Evolutionary conservation across 2,113 vertebrate genomes (phyloP), one percentile per base, ranked within the genome.

Genomic region (Bambusicola thoracicus): DNA sequence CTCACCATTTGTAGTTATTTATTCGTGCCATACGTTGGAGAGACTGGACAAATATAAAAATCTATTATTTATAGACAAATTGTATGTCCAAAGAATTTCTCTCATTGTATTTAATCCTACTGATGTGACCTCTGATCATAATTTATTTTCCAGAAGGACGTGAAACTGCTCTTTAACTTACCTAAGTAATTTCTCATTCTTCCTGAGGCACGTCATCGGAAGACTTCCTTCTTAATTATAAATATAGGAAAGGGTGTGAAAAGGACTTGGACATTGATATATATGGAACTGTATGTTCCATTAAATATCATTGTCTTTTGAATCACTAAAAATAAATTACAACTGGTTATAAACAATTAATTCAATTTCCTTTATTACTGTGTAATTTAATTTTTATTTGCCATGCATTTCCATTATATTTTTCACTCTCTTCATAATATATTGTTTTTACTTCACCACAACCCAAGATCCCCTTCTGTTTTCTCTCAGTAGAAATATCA

Each of bases 161-260:
- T 90, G 80, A 80, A 92, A 79, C 68, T 82, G 85, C 76, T 90
- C 29, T 82, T 80, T 92, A 79, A 61, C 53, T 78, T 85, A 81
- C 82, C 62, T 82, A 92, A 92, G 80, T 91, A 66, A 72, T 93
- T 82, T 92, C 92, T 96, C 43, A 62, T 93, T 93, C 85, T 91
- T 91, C 83, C 89, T 68, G 69, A 90, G 53, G 80, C 51, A 84
- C 34, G 38, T 93, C 84, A 89, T 79, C 72, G 62, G 85, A 85
- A 96, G 97, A 96, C 94, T 96, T 97, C 96, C 96, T 97, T 97
- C 80, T 90, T 94, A 92, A 91, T 91, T 97, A 91, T 97, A 97
- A 98, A 98, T 95, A 97, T 97, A 97, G 97, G 98, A 98, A 98
- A 98, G 97, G 96, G 97, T 96, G 97, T 95, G 97, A 94, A 93